Evolutionary conservation across 2,113 vertebrate species (phyloP), one percentile per base, ranked within the genome.

Genomic region (Coryphaenoides rupestris): DNA sequence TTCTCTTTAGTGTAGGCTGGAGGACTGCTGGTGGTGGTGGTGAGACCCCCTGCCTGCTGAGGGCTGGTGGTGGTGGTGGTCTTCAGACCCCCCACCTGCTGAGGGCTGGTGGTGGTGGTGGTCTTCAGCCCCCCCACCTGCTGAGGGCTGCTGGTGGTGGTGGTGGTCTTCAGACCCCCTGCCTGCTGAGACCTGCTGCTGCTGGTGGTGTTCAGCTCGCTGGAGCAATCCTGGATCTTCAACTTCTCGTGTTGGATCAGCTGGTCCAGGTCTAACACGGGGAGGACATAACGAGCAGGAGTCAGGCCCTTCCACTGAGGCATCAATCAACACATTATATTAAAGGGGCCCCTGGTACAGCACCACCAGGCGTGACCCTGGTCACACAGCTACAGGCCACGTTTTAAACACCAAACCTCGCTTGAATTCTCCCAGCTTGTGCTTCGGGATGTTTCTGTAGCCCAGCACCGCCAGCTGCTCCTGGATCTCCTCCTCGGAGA

Each of bases 401-500:
- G n/a, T n/a, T n/a, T n/a, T n/a, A n/a, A n/a, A n/a, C n/a, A n/a
- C n/a, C 33, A 40, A 21, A 91, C 90, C 91, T 87, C 54, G 74
- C 60, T 91, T 92, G 61, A 92, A 89, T 68, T 90, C 83, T 2
- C 3, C 73, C 47, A 92, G 83, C 56, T 86, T 76, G 68, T 90
- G 77, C 65, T 68, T 74, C 0, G 90, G 72, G 19, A 92, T 80
- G 65, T 90, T 87, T 13, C n/a, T 74, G 79, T 88, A 91, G 40
- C 91, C 91, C 17, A 92, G 75, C 1, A 80, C 13, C 7, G 53
- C 65, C 69, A 92, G 72, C 21, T 91, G 91, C 12, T 88, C 69
- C 15, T 79, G 66, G 33, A 92, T 89, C 62, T 92, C 89, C 14
- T 88, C 87, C 40, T 90, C 89, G 26, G 90, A 84, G 69, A 91